These are phyloP conservation scores for Pterocles burchelli DNA, from an alignment of 2,113 vertebrate genomes.

Conservation along the genomic window DNA sequence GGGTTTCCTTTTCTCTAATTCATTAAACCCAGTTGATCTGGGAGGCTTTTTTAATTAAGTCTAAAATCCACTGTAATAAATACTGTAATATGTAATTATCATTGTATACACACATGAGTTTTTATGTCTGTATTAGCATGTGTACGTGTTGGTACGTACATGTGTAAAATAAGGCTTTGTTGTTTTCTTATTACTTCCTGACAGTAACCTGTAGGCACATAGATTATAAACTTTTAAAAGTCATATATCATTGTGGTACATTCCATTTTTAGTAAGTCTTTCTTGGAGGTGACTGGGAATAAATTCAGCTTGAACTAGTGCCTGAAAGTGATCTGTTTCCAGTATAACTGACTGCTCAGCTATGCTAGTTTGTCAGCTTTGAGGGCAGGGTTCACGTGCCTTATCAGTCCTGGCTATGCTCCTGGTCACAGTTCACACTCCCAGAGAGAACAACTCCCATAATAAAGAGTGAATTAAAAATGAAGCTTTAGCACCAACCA, in stretches of 20 bases:
- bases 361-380: constrained; percentile 1
- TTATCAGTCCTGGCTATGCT: constrained; percentile 32
- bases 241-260: background rate
- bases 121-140: background rate
- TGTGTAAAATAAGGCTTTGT: background rate
- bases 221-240: constrained; percentile 4
- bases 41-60: background rate
- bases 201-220: background rate
- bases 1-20: background rate
- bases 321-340: background rate
- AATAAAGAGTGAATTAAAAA: constrained; percentile 64
- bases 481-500: constrained; percentile 43
- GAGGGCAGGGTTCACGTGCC: constrained; percentile 5
- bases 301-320: constrained; percentile 28
- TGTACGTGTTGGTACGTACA: background rate
- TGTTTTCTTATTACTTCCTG: background rate
- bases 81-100: background rate
- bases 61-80: background rate
- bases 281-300: background rate
- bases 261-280: constrained; percentile 1
- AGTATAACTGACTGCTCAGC: background rate
- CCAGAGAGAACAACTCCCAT: constrained; percentile 9
- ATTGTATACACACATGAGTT: background rate
- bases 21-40: background rate
- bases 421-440: constrained; percentile 51